Evolutionary conservation across 2,113 vertebrate species (phyloP), one percentile per base, ranked within the genome.

Genomic region (Xyrauchen texanus): DNA sequence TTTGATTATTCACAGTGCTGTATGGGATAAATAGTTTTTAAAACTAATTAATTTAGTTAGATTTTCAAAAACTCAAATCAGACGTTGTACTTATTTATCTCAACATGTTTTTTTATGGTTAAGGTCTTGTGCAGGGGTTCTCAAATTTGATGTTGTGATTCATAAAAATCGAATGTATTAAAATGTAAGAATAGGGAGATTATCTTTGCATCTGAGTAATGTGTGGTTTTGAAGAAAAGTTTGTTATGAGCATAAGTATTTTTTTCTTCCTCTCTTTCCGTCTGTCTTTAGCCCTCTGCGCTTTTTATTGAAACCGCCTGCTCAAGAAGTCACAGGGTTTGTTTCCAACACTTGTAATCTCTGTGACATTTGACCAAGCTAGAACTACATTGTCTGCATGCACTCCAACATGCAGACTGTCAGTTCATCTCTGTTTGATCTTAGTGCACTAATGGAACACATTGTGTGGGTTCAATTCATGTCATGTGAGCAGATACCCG

Each of bases 251-350:
- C 9, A 60, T 47, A 73, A 42, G 34, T 15, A 13, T 58, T 6
- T 49, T 63, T 11, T 13, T 44, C 45, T n/a, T 15, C 45, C 11
- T 51, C 10, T 65, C 64, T 76, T 46, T 68, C 21, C 58, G 10
- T 58, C 11, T 60, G 68, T 79, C 49, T 65, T 46, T 68, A 75
- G 70, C 77, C 65, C 66, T 68, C 69, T 62, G 65, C n/a, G 0
- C 64, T 73, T 34, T 78, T 66, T 78, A 73, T 13, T 66, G 81
- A 74, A 34, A 4, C 44, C 42, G 64, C 71, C 6, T 65, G 71
- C 57, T 73, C 71, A 12, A 67, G 77, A 64, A 76, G 77, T 68
- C 81, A 57, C 21, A 73, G 53, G 69, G 65, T 65, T 68, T 15
- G 72, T 83, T 73, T 63, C 64, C 44, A 65, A 47, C 10, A 12